phyloP scores from a whole-genome alignment of 1,140 invertebrate species.

The Uloborus diversus region DNA sequence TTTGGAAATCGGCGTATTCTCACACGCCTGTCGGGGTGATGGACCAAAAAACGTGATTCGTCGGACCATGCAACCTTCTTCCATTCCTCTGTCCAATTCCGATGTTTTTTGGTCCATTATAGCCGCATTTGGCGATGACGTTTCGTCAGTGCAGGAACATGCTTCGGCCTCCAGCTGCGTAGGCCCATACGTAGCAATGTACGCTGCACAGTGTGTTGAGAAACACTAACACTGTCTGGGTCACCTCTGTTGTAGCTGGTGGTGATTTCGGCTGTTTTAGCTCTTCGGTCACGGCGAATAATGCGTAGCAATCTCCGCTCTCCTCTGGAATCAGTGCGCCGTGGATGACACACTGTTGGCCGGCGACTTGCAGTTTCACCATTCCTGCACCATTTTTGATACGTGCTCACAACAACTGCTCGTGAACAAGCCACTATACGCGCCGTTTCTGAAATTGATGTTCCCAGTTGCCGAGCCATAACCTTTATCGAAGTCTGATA shows the following conservation, averaged over 20 bases:
- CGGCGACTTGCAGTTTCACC: too few relatives aligned
- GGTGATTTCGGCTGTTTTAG: neutral
- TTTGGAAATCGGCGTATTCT: neutral
- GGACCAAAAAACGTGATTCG: conserved; percentile 2
- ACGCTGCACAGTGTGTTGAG: neutral
- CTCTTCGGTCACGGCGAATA: neutral
- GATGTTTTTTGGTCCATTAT: neutral
- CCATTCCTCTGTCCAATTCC: neutral
- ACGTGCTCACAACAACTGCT: neutral
- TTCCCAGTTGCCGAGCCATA: conserved; percentile 8
- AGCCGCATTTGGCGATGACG: neutral
- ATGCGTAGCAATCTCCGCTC: conserved; percentile 3
- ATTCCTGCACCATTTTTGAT: too few relatives aligned
- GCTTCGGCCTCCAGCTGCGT: neutral
- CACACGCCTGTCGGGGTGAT: neutral
- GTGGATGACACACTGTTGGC: neutral
- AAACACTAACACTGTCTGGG: conserved; percentile 7
- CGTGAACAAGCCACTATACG: neutral
- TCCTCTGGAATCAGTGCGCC: conserved; percentile 1
- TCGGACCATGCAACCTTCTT: neutral
- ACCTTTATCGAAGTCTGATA: conserved; percentile 9
- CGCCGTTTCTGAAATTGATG: neutral
- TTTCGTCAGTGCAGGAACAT: neutral
- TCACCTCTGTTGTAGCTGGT: neutral
- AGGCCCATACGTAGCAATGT: neutral